Evolutionary conservation across 2,797 vertebrate species (phyloP).

Genomic region (Ficedula albicollis): DNA sequence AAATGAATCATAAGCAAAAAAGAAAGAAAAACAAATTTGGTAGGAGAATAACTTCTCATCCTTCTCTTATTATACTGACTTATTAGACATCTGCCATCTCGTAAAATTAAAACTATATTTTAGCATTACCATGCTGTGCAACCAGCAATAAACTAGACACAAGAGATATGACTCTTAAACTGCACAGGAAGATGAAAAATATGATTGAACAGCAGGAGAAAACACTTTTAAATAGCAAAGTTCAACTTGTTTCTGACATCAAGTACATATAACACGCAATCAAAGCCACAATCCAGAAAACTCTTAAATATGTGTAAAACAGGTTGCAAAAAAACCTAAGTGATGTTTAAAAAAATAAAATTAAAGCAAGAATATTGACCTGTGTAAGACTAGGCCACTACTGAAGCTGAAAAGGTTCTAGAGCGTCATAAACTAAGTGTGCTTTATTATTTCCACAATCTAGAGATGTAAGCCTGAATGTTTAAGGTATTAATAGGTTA

Average conservation of each 20-base stretch:
- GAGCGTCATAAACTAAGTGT: not conserved
- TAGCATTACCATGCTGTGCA: not conserved
- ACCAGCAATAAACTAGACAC: not conserved
- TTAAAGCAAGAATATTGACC: not conserved
- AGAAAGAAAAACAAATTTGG: not conserved
- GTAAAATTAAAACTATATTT: constrained; percentile 31
- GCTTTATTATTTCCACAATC: not conserved
- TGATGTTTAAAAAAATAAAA: not conserved
- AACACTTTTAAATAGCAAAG: not conserved
- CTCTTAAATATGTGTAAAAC: not conserved
- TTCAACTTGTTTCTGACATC: not conserved
- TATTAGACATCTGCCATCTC: not conserved
- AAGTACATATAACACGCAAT: not conserved
- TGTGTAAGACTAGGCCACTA: not conserved
- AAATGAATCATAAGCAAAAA: not conserved
- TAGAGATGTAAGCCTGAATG: not conserved
- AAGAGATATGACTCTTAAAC: not conserved
- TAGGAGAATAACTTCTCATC: not conserved
- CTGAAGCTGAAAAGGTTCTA: not conserved
- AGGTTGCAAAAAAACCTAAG: not conserved
- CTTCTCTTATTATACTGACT: not conserved
- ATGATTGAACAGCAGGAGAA: not conserved
- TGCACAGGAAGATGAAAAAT: not conserved
- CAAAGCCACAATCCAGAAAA: not conserved
- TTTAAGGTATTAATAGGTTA: not conserved